Base-by-base conservation (phyloP, 2,797 vertebrate species). In the Falco concolor region DNA sequence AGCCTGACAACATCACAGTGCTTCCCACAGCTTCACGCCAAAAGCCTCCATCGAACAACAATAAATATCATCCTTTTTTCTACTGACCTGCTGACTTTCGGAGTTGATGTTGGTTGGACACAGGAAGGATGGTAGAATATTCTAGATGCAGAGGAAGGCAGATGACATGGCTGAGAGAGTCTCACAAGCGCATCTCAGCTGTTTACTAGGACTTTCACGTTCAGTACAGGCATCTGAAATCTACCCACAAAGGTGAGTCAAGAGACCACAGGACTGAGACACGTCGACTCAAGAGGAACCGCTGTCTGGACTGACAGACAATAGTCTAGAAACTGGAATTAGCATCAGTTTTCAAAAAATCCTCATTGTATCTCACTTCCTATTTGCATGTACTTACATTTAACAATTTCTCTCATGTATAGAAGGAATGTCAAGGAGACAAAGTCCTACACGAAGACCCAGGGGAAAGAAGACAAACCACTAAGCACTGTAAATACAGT, bases 1-100 rank as follows among this genome's bases (percentile, higher is more conserved):
- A 50, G 15, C 18, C 59, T 34, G 44, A 23, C 11, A 2, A 9
- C 0, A 3, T 2, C 19, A 22, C 5, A 4, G 28, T n/a, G 27
- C 54, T 2, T 44, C 22, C n/a, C 10, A 1, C 18, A n/a, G 44
- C 28, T 50, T 52, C 6, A 12, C 24, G 9, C 24, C 5, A 12
- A 22, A 69, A 13, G n/a, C 15, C n/a, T 75, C 50, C 10, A 10
- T 13, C 5, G 1, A 38, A 25, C 44, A 18, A 8, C 49, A 2
- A 30, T 5, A 1, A 50, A 12, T 19, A 4, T 8, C 52, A 12
- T 12, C 45, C 30, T 40, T 53, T 10, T 18, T 5, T 30, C 42
- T 49, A 5, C 63, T 19, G 63, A 22, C 34, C 38, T 25, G 17
- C 16, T 25, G 24, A 27, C 30, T 21, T 25, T 22, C 1, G 8